Evolutionary conservation across 2,113 vertebrate genomes (phyloP), one percentile per base, ranked within the genome.

Genomic region (Gallinago undulata): DNA sequence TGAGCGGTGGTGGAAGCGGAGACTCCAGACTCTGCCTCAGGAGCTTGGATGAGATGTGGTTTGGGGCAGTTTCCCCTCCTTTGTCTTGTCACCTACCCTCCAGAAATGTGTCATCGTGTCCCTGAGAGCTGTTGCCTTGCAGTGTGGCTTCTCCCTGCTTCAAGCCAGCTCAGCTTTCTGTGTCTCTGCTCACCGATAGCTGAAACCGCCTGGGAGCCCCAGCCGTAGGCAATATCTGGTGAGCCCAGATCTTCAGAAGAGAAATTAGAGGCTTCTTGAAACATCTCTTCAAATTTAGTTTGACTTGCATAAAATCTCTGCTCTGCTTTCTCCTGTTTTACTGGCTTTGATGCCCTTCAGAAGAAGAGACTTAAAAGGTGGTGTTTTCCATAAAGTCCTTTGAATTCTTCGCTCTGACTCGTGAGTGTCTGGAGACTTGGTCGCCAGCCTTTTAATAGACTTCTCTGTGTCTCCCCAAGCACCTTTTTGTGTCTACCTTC

Each of bases 21-120:
- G 35, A 41, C 35, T 43, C 33, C 3, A 8, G 27, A 1, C 27
- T n/a, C 35, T 28, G 31, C 33, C 55, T 22, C 13, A 0, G 60
- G 33, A 68, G 23, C 23, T 22, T 22, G 1, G 76, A 35, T 16
- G 17, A 19, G 24, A 30, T 55, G 41, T 41, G 41, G 41, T 19
- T 19, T 62, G 74, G 17, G 43, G 43, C 30, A 19, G 18, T 53
- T 33, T n/a, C 43, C 28, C 13, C 8, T 37, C 28, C 10, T 11
- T 45, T 51, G 21, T 45, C 17, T 51, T 33, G 37, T n/a, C 39
- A 28, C 56, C 56, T 47, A 1, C 23, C 37, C 22, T 37, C 28
- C 23, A 4, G 39, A 33, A 53, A 33, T 0, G 14, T 7, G 7
- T 5, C 14, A 2, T 23, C 2, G 1, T 11, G 8, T 21, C 19